Evolutionary conservation across 2,797 vertebrate genomes (phyloP).

Genomic region (Taenioides sp.): DNA sequence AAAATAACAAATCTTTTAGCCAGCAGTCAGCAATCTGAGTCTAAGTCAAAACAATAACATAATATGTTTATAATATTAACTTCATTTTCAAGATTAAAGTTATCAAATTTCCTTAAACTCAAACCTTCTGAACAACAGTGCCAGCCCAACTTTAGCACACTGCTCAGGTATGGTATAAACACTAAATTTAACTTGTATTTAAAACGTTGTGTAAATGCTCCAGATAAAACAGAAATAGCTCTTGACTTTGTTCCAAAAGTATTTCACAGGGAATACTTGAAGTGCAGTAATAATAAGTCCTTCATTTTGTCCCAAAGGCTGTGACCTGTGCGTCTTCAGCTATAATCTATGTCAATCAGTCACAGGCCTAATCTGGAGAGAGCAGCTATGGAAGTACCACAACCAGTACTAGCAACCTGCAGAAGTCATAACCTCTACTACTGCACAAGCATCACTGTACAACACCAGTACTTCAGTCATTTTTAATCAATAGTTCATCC

Average conservation of each 20-base stretch:
- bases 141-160: background rate
- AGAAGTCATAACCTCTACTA: slow-evolving; percentile 15
- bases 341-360: slow-evolving; percentile 72
- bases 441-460: background rate
- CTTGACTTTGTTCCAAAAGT: background rate
- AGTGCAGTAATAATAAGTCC: background rate
- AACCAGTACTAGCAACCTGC: background rate
- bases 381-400: slow-evolving; percentile 38
- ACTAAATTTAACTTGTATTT: slow-evolving; percentile 1
- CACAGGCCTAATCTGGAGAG: slow-evolving; percentile 66
- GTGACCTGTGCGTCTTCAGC: slow-evolving; percentile 61
- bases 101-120: too few species aligned
- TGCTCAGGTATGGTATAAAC: background rate
- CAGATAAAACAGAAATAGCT: background rate
- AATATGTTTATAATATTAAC: too few species aligned
- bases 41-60: too few species aligned
- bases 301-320: slow-evolving; percentile 51
- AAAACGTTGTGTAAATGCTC: background rate
- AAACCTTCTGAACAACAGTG: background rate
- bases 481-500: background rate
- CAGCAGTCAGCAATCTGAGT: too few species aligned
- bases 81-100: background rate
- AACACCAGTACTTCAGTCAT: background rate
- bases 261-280: background rate
- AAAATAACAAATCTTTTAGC: too few species aligned